Base-by-base conservation (phyloP, 2,113 vertebrate species). In the Gasterosteus aculeatus region DNA sequence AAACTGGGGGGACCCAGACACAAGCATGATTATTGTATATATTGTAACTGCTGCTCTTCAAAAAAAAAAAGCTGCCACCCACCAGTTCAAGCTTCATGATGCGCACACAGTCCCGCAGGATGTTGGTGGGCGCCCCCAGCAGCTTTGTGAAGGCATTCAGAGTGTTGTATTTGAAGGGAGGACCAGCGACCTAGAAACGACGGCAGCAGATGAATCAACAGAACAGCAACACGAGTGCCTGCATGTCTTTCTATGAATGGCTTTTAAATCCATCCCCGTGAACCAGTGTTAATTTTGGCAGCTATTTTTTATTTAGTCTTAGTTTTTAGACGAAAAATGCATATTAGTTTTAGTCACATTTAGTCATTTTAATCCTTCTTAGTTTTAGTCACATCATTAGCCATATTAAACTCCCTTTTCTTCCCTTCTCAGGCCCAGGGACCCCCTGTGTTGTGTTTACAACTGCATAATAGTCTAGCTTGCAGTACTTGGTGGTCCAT, bases 61-160 rank as follows among this genome's bases (percentile, higher is more conserved):
- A 44, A 4, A 14, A 10, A 8, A 47, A 38, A 49, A 54, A 49
- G 46, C n/a, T 12, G 16, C 26, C 76, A 92, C 96, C 93, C 91
- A 98, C 98, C 95, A 99, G 93, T 90, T 99, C 98, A 8, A 99
- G 94, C 89, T 99, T 99, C 98, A 99, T 99, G 88, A 99, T 99
- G 88, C 98, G 97, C 54, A 99, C 98, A 47, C 98, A 99, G 93
- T 99, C 98, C 81, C 98, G 93, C 51, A 99, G 97, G 92, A 99
- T 99, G 87, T 98, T 97, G 0, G 97, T 97, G 35, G 95, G 97
- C 14, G 98, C 98, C 46, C 98, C 98, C 88, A 99, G 89, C 61
- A 99, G 94, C 89, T 99, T 99, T 65, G 98, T 98, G 88, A 99
- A 99, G 89, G 98, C 98, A 95, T 98, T 99, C 81, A 99, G 94